Conservation (phyloP, 2,113 vertebrate species). For the Melanocharis versteri region DNA sequence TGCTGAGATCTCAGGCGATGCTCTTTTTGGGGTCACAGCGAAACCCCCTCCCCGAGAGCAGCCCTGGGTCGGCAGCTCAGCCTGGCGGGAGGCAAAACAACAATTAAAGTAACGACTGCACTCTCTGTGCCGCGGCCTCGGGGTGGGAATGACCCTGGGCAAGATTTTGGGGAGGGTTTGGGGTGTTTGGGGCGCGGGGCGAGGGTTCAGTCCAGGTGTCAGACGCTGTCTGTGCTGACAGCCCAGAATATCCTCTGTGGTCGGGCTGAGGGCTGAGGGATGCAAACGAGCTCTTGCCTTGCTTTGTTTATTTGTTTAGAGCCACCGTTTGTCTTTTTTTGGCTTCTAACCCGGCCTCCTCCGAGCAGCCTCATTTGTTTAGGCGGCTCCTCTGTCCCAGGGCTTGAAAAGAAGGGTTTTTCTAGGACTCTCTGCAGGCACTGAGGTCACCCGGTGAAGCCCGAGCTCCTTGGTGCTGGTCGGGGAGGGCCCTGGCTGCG, state of each 20-base stretch:
- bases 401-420: neutral
- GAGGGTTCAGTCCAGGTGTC: neutral
- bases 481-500: neutral
- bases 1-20: neutral
- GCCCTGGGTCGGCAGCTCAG: neutral
- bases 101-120: accelerated
- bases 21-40: neutral
- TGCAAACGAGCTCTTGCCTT: constrained; percentile 41
- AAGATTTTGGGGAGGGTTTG: neutral
- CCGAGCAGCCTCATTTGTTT: constrained; percentile 1
- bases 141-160: neutral
- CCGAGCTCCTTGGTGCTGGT: accelerated
- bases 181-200: neutral
- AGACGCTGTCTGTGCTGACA: neutral
- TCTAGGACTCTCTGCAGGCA: neutral
- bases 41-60: neutral
- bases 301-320: constrained; percentile 31
- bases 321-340: neutral
- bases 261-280: constrained; percentile 3
- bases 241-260: constrained; percentile 50
- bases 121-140: accelerated
- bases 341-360: neutral
- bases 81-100: neutral
- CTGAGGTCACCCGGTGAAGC: neutral
- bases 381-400: neutral